Evolutionary conservation across 64 coral and sea anemone genomes (phyloP).

Genomic region (Actinia equina): DNA sequence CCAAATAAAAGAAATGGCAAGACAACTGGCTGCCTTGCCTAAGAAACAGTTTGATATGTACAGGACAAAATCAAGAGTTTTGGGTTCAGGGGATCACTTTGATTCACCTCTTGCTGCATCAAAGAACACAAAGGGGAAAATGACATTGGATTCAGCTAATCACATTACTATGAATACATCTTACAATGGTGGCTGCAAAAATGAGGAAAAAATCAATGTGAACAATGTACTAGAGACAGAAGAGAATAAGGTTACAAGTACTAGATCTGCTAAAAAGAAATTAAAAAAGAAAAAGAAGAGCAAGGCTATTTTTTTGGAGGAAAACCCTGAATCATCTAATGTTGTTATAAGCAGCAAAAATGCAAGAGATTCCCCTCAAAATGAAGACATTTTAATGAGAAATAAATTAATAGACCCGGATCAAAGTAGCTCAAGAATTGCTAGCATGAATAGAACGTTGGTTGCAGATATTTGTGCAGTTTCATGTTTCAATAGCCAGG

Average conservation of each 20-base stretch:
- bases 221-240: background rate
- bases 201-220: background rate
- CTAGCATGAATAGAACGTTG: conserved; percentile 28
- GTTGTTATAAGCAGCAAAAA: background rate
- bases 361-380: background rate
- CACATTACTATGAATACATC: background rate
- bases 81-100: background rate
- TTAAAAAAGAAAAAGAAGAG: conserved; percentile 4
- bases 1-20: conserved; percentile 95
- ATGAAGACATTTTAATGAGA: background rate
- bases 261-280: conserved; percentile 8
- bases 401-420: conserved; percentile 11
- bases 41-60: conserved; percentile 87
- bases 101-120: background rate
- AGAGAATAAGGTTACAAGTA: background rate
- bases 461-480: conserved; percentile 41
- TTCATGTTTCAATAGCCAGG: background rate
- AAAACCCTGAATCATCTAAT: background rate
- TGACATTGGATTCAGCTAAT: background rate
- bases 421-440: conserved; percentile 18
- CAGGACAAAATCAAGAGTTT: conserved; percentile 42
- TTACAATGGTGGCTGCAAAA: background rate
- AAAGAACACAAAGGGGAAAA: background rate
- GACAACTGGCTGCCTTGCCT: conserved; percentile 91
- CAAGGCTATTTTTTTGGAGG: background rate